Conservation (phyloP, 2,113 vertebrate species). For the Alces alces region DNA sequence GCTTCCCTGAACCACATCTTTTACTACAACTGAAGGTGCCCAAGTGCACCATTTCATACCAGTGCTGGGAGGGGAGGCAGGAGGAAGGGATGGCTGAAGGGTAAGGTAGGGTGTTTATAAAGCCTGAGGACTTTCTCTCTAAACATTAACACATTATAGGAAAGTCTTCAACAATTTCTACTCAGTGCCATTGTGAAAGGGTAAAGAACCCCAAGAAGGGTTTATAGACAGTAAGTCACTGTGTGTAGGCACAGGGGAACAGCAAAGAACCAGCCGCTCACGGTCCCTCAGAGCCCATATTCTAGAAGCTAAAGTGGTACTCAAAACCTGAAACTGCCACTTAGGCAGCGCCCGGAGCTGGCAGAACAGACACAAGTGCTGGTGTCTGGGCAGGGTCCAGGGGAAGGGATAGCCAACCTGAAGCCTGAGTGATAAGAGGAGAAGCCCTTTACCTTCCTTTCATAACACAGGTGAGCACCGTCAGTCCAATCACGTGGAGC, state of each 20-base stretch:
- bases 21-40: background rate
- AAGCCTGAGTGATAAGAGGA: background rate
- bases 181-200: background rate
- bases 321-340: background rate
- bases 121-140: background rate
- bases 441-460: background rate
- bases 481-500: background rate
- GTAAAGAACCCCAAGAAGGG: background rate
- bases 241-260: background rate
- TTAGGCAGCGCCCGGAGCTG: background rate
- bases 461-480: background rate
- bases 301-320: background rate
- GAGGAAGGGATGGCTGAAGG: background rate
- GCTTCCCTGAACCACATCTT: background rate
- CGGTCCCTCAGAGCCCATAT: background rate
- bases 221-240: background rate
- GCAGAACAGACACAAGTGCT: background rate
- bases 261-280: background rate
- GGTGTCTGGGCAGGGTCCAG: background rate
- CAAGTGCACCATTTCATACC: background rate
- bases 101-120: background rate
- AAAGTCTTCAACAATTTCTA: background rate
- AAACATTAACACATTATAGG: background rate
- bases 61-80: accelerated
- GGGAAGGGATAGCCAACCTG: background rate